Evolutionary conservation across 2,888 invertebrate species (phyloP).

Genomic region (Epistrophe grossulariae): DNA sequence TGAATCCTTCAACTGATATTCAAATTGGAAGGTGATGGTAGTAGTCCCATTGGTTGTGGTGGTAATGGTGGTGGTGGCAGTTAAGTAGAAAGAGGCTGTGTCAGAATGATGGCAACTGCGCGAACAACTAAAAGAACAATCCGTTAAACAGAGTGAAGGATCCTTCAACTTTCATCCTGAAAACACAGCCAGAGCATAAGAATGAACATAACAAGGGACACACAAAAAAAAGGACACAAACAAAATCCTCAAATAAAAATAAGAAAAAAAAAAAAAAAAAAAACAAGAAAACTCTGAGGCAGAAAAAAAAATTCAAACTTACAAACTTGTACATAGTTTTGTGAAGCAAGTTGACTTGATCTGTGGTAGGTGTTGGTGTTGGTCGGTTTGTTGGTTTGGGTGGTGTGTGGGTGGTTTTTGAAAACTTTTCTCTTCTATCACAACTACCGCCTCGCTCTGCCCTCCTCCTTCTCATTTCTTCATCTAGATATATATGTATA

Average conservation of each 20-base stretch:
- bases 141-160: slow-evolving; percentile 60
- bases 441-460: background rate
- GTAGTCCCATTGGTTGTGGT: slow-evolving; percentile 1
- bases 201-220: slow-evolving; percentile 48
- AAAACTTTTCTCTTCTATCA: slow-evolving; percentile 11
- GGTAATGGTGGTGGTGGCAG: background rate
- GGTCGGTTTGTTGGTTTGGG: slow-evolving; percentile 14
- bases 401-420: slow-evolving; percentile 18
- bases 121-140: slow-evolving; percentile 66
- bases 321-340: slow-evolving; percentile 67
- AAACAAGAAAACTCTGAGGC: background rate
- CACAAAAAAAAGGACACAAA: background rate
- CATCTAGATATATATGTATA: no score
- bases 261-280: background rate
- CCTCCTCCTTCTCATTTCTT: background rate
- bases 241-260: slow-evolving; percentile 14
- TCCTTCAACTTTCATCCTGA: slow-evolving; percentile 67
- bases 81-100: slow-evolving; percentile 1
- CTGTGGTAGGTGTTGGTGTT: slow-evolving; percentile 70
- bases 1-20: slow-evolving; percentile 71
- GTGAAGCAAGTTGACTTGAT: slow-evolving; percentile 65
- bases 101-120: slow-evolving; percentile 48
- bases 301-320: slow-evolving; percentile 48
- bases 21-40: slow-evolving; percentile 58
- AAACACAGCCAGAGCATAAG: slow-evolving; percentile 37